Conservation (phyloP, 1,140 invertebrate genomes). For the Drosophila truncata region DNA sequence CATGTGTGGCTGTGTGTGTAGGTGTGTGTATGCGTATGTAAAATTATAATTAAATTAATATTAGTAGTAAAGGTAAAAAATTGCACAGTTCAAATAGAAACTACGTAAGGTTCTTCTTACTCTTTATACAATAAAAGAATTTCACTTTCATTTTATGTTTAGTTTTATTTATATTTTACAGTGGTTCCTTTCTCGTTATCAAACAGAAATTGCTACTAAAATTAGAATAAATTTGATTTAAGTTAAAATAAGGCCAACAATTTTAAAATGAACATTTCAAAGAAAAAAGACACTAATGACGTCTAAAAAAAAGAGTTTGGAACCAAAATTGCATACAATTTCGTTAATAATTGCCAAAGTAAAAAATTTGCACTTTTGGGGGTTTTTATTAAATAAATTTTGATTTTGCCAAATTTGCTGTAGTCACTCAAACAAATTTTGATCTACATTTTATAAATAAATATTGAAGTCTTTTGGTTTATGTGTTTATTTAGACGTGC, state of each 20-base stretch:
- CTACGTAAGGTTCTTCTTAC: constrained; percentile 35
- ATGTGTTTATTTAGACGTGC: constrained; percentile 34
- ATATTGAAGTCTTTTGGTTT: constrained; percentile 83
- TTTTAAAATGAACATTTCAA: constrained; percentile 50
- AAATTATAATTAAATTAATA: constrained; percentile 68
- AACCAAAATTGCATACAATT: constrained; percentile 62
- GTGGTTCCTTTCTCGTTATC: constrained; percentile 30
- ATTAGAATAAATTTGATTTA: constrained; percentile 83
- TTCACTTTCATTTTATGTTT: constrained; percentile 40
- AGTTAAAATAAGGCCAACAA: constrained; percentile 83
- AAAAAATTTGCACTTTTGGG: constrained; percentile 64
- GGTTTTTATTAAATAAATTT: constrained; percentile 58
- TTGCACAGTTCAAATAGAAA: constrained; percentile 79
- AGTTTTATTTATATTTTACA: constrained; percentile 62
- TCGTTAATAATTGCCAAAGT: constrained; percentile 63
- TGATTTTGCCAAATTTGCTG: constrained; percentile 66
- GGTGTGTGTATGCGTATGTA: constrained; percentile 39
- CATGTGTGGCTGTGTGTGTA: constrained; percentile 34
- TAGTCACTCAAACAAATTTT: constrained; percentile 47
- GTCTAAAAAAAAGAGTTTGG: constrained; percentile 28
- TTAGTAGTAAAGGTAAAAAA: constrained; percentile 76
- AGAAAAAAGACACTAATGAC: constrained; percentile 45
- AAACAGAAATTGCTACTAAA: constrained; percentile 65
- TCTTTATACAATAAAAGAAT: constrained; percentile 59
- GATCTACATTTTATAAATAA: constrained; percentile 64